Conservation (phyloP, 1,140 invertebrate genomes). For the Orius insidiosus region DNA sequence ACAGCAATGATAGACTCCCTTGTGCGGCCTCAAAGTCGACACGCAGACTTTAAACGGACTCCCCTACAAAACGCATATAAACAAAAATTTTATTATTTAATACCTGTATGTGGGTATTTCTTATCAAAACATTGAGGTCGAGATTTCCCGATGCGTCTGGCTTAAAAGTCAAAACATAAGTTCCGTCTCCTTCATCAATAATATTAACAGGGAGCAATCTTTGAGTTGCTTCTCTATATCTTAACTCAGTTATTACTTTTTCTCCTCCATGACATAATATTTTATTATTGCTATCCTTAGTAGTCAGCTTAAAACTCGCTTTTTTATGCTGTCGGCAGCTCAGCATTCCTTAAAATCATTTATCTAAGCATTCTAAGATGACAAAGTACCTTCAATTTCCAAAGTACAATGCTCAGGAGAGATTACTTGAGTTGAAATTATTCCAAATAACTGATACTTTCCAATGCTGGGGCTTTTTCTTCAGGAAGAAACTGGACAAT, state of each 20-base stretch:
- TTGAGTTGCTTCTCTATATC: slow-evolving; percentile 25
- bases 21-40: slow-evolving; percentile 28
- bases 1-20: slow-evolving; percentile 58
- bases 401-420: slow-evolving; percentile 22
- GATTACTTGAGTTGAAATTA: slow-evolving; percentile 24
- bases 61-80: slow-evolving; percentile 31
- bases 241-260: slow-evolving; percentile 27
- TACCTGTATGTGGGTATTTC: slow-evolving; percentile 31
- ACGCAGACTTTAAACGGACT: slow-evolving; percentile 37
- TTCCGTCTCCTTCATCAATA: slow-evolving; percentile 37
- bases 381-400: slow-evolving; percentile 20
- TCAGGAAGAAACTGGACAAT: slow-evolving; percentile 19
- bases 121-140: slow-evolving; percentile 36
- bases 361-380: too few relatives aligned
- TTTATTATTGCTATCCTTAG: slow-evolving; percentile 32
- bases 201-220: slow-evolving; percentile 32
- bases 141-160: slow-evolving; percentile 39
- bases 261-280: slow-evolving; percentile 34
- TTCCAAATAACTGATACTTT: slow-evolving; percentile 20
- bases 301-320: slow-evolving; percentile 30
- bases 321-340: slow-evolving; percentile 29
- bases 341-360: slow-evolving; percentile 23
- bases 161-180: slow-evolving; percentile 36
- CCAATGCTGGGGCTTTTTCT: slow-evolving; percentile 22
- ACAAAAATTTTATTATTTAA: slow-evolving; percentile 5